Evolutionary conservation across 1,140 invertebrate genomes (phyloP).

Genomic region (Hycleus phaleratus): DNA sequence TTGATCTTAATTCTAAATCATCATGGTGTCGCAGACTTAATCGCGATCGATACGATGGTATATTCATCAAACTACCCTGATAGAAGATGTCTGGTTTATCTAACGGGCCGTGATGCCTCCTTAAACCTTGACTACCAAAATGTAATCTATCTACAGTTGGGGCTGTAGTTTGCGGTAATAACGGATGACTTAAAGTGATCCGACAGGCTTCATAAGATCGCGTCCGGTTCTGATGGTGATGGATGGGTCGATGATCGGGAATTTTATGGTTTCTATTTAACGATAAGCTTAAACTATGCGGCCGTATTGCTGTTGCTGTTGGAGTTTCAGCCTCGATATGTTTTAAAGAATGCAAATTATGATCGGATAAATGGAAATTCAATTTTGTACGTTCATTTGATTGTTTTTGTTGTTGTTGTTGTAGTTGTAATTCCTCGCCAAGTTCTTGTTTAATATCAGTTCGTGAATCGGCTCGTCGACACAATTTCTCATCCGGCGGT

Average conservation of each 20-base stretch:
- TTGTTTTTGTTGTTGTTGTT: too few species aligned
- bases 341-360: slow-evolving; percentile 19
- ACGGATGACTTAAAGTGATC: slow-evolving; percentile 57
- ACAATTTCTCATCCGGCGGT: slow-evolving; percentile 38
- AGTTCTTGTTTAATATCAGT: not conserved
- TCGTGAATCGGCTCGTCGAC: not conserved
- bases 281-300: slow-evolving; percentile 44
- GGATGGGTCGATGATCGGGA: too few species aligned
- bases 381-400: too few species aligned
- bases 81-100: slow-evolving; percentile 82
- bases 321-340: slow-evolving; percentile 20
- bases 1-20: slow-evolving; percentile 24
- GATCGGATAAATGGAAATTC: slow-evolving; percentile 27
- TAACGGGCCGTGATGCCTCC: slow-evolving; percentile 58
- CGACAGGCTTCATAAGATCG: slow-evolving; percentile 41
- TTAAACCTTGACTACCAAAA: slow-evolving; percentile 28
- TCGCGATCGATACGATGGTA: slow-evolving; percentile 42
- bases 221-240: too few species aligned
- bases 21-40: slow-evolving; percentile 41
- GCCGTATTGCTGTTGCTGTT: slow-evolving; percentile 31
- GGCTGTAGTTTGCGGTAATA: slow-evolving; percentile 40
- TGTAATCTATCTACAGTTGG: slow-evolving; percentile 8
- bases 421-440: too few species aligned
- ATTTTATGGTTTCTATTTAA: too few species aligned
- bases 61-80: slow-evolving; percentile 64